Evolutionary conservation across 1,140 invertebrate genomes (phyloP), one percentile per base, ranked within the genome.

Genomic region (Cydia amplana): DNA sequence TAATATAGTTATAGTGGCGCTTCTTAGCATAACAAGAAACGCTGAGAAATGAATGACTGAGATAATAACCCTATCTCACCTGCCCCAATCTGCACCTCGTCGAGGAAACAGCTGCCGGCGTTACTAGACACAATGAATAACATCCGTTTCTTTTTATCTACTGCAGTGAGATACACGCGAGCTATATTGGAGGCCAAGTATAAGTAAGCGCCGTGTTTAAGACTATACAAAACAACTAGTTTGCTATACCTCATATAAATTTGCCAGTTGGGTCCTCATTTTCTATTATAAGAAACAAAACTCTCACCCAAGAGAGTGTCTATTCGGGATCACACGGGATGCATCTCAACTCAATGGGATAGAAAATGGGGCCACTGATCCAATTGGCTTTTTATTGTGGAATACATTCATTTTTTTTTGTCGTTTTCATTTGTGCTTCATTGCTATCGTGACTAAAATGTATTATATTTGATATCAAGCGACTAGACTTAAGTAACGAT

Each of bases 101-200:
- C 55, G 55, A 23, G 55, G 55, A 23, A 60, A 23, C 55, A 60
- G 55, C 55, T 60, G 20, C 55, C 55, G 55, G 51, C 55, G 55
- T 60, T 60, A 60, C 16, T 23, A 51, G 49, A 60, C 55, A 60
- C 55, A 60, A 60, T 60, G 55, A 60, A 60, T 60, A 60, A 60
- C 55, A 60, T 60, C 55, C 55, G 55, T 60, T 60, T 60, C 55
- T 60, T 60, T 60, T 60, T 60, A 60, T 60, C 55, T 60, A 60
- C 16, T 60, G 12, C 23, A 10, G 55, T 60, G 6, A 60, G 10
- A 10, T 12, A 23, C 55, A 60, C 55, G 20, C 55, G 55, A 60
- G 55, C 55, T 60, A 23, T 60, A 60, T 60, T 60, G 55, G 20
- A 60, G 36, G 36, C 36, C 36, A 40, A 1, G 7, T 40, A 40